Conservation (phyloP, 2,113 vertebrate species). For the Percopsis transmontana region DNA sequence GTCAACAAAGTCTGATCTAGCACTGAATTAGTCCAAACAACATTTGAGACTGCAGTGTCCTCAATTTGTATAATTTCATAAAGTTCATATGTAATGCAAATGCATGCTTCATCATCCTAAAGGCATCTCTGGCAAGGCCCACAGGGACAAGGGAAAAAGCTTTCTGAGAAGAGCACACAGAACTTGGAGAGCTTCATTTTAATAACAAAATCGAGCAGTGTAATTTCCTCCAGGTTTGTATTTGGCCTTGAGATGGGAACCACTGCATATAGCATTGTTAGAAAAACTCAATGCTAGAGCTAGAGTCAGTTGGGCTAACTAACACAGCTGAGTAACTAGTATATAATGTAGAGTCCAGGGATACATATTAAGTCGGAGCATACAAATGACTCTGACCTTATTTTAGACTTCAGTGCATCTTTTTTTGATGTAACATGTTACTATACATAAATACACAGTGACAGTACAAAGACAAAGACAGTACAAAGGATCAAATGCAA, state of each 20-base stretch:
- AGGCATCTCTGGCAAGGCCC: no score
- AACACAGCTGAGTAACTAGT: constrained; percentile 44
- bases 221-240: no score
- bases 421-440: constrained; percentile 25
- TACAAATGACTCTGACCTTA: constrained; percentile 26
- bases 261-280: constrained; percentile 14
- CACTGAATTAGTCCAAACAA: no score
- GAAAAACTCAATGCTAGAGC: constrained; percentile 20
- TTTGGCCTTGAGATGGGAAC: no score
- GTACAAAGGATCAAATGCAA: constrained; percentile 42
- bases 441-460: constrained; percentile 45
- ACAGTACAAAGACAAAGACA: constrained; percentile 7
- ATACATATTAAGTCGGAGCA: constrained; percentile 9
- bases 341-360: constrained; percentile 14
- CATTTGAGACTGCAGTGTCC: no score
- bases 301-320: constrained; percentile 46
- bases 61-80: no score
- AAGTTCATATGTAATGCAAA: no score
- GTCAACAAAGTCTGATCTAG: constrained; percentile 30
- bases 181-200: constrained; percentile 19
- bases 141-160: constrained; percentile 5
- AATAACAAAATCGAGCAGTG: no score
- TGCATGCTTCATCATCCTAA: no score
- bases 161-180: neutral
- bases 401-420: constrained; percentile 44